Percentiles rank a stretch among this genome's conserved stretches.
Evolutionary conservation across 2,797 vertebrate genomes (phyloP).

Genomic region (Parotocinclus haroldoi): DNA sequence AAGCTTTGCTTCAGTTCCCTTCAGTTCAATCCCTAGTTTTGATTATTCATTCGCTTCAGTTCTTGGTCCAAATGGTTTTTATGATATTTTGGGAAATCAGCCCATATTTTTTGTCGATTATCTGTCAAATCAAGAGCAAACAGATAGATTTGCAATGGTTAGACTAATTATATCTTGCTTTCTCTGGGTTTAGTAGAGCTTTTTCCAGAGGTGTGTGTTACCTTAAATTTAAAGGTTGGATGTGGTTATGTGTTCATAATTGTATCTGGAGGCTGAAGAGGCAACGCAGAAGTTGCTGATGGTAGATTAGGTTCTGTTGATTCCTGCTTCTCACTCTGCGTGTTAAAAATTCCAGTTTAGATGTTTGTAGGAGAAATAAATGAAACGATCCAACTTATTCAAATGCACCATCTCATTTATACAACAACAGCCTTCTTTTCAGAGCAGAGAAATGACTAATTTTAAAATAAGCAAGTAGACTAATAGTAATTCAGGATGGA

Average conservation of each 20-base stretch:
- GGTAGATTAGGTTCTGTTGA: conserved; percentile 16
- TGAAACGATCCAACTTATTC: neutral
- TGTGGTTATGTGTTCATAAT: conserved; percentile 1
- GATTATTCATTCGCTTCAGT: conserved; percentile 23
- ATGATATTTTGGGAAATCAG: conserved; percentile 34
- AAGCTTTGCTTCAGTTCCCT: neutral
- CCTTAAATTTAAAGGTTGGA: conserved; percentile 16
- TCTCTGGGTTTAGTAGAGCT: conserved; percentile 9
- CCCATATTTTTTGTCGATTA: conserved; percentile 5
- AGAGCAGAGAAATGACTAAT: no score
- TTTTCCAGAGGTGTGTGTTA: conserved; percentile 8
- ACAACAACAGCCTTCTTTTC: no score
- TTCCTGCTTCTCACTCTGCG: neutral
- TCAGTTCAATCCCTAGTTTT: neutral
- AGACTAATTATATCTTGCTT: conserved; percentile 16
- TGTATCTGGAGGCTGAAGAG: conserved; percentile 26
- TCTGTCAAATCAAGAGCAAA: conserved; percentile 8
- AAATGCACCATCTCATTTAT: neutral
- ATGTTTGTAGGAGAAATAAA: neutral
- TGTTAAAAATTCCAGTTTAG: neutral
- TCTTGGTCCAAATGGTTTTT: conserved; percentile 7
- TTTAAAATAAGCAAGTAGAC: no score
- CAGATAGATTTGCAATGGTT: conserved; percentile 16
- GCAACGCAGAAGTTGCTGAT: conserved; percentile 19
- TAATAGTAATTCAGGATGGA: no score